Conservation (phyloP, 1,140 invertebrate genomes). For the Neodiprion pinetum region DNA sequence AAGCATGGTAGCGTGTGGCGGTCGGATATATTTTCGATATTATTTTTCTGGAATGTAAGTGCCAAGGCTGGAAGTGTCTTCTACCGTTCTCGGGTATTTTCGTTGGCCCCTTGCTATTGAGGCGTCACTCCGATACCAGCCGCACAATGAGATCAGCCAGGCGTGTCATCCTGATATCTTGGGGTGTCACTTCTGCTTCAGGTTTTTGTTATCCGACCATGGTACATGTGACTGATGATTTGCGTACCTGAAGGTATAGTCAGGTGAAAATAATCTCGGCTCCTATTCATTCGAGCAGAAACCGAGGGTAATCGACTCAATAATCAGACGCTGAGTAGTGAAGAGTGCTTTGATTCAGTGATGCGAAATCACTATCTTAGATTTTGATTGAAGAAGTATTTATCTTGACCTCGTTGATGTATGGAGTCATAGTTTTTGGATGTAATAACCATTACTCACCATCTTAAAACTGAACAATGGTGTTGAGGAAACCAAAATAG, state of each 20-base stretch:
- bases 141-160: constrained; percentile 37
- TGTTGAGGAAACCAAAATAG: no score
- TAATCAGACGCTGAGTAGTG: background rate
- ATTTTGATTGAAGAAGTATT: no score
- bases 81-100: background rate
- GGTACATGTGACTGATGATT: constrained; percentile 1
- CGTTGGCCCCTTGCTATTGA: constrained; percentile 9
- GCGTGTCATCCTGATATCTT: constrained; percentile 38
- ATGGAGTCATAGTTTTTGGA: no score
- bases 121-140: constrained; percentile 12
- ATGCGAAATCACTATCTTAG: no score
- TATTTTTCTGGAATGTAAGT: background rate
- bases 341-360: no score
- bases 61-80: background rate
- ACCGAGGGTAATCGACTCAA: background rate
- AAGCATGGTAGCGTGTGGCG: no score
- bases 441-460: no score
- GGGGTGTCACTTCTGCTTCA: constrained; percentile 1
- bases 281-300: background rate
- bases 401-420: no score
- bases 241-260: background rate
- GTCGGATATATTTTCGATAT: background rate
- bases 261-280: background rate
- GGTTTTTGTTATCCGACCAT: background rate
- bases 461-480: no score